These are phyloP conservation scores for Mohoua ochrocephala DNA, from an alignment of 2,113 vertebrate genomes.

Conservation along the genomic window DNA sequence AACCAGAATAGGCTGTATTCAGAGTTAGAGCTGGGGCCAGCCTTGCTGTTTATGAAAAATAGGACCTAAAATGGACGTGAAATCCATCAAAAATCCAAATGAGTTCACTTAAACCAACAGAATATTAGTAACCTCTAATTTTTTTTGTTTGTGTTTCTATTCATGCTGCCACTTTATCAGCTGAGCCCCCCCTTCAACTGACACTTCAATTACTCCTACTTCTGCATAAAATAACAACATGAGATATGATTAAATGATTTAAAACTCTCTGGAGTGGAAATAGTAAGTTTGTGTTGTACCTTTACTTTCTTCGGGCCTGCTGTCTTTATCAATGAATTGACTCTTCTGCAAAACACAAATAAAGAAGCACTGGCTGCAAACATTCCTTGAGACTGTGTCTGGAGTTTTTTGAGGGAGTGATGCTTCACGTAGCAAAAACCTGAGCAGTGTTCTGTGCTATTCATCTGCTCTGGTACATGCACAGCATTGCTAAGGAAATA, in stretches of 20 bases:
- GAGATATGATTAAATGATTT: not conserved
- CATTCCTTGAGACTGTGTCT: not conserved
- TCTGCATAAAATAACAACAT: not conserved
- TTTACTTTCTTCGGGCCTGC: not conserved
- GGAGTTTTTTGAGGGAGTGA: not conserved
- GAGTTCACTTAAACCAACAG: not conserved
- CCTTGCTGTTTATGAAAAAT: not conserved
- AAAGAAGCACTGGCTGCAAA: not conserved
- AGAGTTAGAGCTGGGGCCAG: not conserved
- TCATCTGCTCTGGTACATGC: not conserved
- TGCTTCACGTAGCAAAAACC: not conserved
- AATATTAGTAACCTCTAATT: not conserved
- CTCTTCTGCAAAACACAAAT: not conserved
- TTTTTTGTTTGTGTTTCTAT: not conserved
- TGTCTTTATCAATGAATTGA: not conserved
- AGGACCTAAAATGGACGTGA: not conserved
- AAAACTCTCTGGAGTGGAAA: not conserved
- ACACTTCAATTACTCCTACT: not conserved
- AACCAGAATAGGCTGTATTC: not conserved
- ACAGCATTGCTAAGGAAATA: not conserved
- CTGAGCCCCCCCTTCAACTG: not conserved
- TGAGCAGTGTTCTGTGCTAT: not conserved
- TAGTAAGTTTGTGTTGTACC: not conserved
- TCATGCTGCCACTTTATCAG: not conserved
- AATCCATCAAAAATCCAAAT: not conserved